Evolutionary conservation across 2,797 vertebrate species (phyloP).

Genomic region (Acrossocheilus wenchowensis): DNA sequence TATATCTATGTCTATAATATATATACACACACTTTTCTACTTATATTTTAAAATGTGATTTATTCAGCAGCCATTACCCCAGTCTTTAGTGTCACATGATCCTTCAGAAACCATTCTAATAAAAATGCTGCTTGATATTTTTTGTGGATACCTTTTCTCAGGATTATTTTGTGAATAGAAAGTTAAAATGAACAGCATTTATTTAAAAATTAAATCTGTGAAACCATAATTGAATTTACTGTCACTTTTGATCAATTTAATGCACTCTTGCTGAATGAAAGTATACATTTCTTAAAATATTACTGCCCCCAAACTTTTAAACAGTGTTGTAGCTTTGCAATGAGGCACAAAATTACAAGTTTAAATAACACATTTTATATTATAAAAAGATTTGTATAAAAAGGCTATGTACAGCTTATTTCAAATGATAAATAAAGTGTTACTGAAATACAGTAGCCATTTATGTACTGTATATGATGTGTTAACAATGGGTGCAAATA

Average conservation of each 20-base stretch:
- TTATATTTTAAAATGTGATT: neutral
- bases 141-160: neutral
- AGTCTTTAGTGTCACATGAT: neutral
- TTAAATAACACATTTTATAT: constrained; percentile 51
- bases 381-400: constrained; percentile 56
- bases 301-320: neutral
- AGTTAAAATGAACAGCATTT: neutral
- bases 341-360: neutral
- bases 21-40: too few relatives aligned
- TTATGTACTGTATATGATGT: neutral
- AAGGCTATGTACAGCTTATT: constrained; percentile 70
- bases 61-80: neutral
- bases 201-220: neutral
- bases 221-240: neutral
- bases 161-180: neutral
- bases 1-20: too few relatives aligned
- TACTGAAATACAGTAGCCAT: constrained; percentile 17
- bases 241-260: neutral
- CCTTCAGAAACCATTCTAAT: neutral
- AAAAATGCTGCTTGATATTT: neutral
- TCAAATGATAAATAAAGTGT: constrained; percentile 37
- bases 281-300: neutral
- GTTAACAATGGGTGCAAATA: constrained; percentile 8
- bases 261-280: neutral
- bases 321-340: neutral